phyloP scores from a whole-genome alignment of 2,113 vertebrate species.

The Scalopus aquaticus region DNA sequence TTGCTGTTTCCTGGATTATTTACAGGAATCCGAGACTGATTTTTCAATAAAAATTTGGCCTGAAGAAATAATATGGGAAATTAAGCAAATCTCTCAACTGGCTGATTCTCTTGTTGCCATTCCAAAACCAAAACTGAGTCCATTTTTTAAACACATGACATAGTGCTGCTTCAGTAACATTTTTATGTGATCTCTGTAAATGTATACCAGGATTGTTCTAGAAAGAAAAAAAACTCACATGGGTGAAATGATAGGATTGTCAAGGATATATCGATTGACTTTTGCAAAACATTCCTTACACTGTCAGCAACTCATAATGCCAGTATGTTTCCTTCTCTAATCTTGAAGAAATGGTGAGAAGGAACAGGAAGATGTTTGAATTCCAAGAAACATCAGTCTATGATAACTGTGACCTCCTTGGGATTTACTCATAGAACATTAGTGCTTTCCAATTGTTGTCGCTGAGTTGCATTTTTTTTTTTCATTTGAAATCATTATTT shows the following conservation, averaged over 20 bases:
- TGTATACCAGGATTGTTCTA: not conserved
- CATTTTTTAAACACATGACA: not conserved
- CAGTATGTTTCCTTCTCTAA: not conserved
- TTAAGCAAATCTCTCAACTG: constrained; percentile 17
- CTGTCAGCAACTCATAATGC: not conserved
- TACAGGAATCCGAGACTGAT: not conserved
- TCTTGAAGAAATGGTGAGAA: not conserved
- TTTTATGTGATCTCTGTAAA: not conserved
- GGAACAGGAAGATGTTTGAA: not conserved
- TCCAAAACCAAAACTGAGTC: not conserved
- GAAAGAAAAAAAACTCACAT: not conserved
- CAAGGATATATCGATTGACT: not conserved
- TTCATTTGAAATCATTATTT: not conserved
- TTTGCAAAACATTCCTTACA: not conserved
- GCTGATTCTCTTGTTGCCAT: not conserved
- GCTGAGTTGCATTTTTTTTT: not conserved
- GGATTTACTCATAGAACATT: not conserved
- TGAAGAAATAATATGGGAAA: constrained; percentile 36
- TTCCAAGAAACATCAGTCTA: not conserved
- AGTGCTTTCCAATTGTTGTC: not conserved
- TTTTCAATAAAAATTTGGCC: not conserved
- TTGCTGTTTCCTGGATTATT: not conserved
- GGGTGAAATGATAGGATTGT: not conserved
- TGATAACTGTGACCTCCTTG: not conserved
- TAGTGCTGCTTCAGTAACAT: not conserved